A percentile compares a stretch with the other conserved stretches of the same genome.
phyloP scores from a whole-genome alignment of 37 sponge, comb jelly and placozoan species.

The Eunapius fragilis region DNA sequence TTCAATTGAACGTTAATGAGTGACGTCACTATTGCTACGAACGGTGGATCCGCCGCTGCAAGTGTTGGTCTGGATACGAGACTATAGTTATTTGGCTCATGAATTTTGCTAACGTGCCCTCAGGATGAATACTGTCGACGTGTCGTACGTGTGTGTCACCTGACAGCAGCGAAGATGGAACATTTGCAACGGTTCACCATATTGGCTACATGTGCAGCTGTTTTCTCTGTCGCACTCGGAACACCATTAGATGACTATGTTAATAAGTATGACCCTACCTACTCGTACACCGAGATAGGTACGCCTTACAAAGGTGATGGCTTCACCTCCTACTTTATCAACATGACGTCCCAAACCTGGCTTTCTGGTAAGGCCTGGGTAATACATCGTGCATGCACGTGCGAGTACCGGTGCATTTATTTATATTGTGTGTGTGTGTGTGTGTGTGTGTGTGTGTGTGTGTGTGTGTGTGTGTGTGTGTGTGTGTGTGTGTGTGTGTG shows the following conservation, averaged over 20 bases:
- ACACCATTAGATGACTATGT: conserved; percentile 86
- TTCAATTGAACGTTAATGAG: too few species aligned
- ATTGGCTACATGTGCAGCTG: background rate
- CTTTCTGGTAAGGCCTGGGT: conserved; percentile 41
- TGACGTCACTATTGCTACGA: too few species aligned
- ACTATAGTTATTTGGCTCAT: too few species aligned
- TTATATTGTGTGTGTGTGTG: background rate
- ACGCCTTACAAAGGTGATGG: conserved; percentile 54
- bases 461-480: background rate
- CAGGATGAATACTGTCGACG: too few species aligned
- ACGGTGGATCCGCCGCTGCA: too few species aligned
- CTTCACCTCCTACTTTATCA: conserved; percentile 79
- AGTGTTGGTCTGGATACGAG: too few species aligned
- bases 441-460: background rate
- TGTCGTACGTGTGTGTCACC: too few species aligned
- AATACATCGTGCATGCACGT: too few species aligned
- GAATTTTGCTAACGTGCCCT: too few species aligned
- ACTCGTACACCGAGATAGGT: conserved; percentile 62
- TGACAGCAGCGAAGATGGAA: background rate
- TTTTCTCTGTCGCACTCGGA: background rate
- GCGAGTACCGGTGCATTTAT: too few species aligned
- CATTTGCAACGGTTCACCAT: background rate
- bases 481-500: too few species aligned
- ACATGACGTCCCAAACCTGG: conserved; percentile 95
- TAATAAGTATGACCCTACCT: conserved; percentile 72